Conservation (phyloP, 1,140 invertebrate genomes). For the Plectrocnemia conspersa region DNA sequence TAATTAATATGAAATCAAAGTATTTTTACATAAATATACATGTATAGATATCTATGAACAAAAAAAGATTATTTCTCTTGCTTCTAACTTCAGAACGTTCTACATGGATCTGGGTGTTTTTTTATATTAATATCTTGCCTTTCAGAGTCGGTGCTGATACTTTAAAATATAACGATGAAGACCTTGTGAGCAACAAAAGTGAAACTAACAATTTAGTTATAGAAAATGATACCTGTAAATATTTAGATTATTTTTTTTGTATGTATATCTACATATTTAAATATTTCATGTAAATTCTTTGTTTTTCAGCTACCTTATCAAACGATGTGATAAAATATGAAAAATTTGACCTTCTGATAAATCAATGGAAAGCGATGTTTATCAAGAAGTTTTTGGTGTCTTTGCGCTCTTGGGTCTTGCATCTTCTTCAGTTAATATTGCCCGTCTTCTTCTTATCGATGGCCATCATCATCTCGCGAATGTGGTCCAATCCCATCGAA, state of each 20-base stretch:
- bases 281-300: not conserved
- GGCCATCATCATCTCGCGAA: conserved; percentile 52
- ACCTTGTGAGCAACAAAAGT: not conserved
- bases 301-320: not conserved
- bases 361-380: conserved; percentile 61
- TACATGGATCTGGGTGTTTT: conserved; percentile 6
- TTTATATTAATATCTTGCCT: conserved; percentile 15
- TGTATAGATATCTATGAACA: too few relatives aligned
- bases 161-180: not conserved
- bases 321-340: not conserved
- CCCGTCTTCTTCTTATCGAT: conserved; percentile 58
- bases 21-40: conserved; percentile 48
- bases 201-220: not conserved
- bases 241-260: not conserved
- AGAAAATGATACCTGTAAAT: conserved; percentile 4
- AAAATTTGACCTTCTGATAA: too few relatives aligned
- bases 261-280: not conserved
- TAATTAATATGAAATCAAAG: conserved; percentile 88
- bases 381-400: conserved; percentile 57
- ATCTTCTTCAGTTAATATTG: conserved; percentile 55
- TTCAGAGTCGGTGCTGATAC: conserved; percentile 47
- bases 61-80: too few relatives aligned
- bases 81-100: too few relatives aligned
- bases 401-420: conserved; percentile 52
- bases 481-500: conserved; percentile 45